Percentiles rank a stretch among this genome's conserved stretches.
These are phyloP conservation scores for Illadopsis cleaveri DNA, from an alignment of 2,113 vertebrate genomes.

Conservation along the genomic window DNA sequence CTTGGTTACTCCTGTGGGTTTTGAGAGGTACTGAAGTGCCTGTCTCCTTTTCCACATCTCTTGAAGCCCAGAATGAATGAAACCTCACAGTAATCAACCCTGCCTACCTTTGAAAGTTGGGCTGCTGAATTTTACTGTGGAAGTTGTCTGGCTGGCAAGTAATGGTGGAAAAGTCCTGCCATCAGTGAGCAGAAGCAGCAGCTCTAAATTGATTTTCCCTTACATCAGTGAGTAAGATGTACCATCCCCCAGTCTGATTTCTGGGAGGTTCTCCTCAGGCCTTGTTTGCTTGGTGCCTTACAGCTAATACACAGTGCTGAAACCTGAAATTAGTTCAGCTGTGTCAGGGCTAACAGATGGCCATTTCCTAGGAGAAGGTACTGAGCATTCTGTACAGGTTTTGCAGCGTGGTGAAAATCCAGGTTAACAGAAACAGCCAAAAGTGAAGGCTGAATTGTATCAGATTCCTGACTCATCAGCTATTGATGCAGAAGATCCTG, in stretches of 20 bases:
- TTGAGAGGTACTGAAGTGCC: neutral
- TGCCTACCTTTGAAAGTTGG: neutral
- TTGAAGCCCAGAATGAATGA: neutral
- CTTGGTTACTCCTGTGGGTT: fast-evolving
- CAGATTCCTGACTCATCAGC: constrained; percentile 19
- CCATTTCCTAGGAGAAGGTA: neutral
- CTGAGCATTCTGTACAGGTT: neutral
- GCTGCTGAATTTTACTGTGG: neutral
- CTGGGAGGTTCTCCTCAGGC: neutral
- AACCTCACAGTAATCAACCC: neutral
- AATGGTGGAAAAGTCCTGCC: neutral
- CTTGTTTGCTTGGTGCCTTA: neutral
- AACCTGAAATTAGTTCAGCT: neutral
- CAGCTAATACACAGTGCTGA: neutral
- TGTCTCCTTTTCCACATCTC: neutral
- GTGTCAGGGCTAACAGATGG: neutral
- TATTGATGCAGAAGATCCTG: constrained; percentile 30
- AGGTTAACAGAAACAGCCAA: constrained; percentile 4
- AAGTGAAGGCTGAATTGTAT: neutral
- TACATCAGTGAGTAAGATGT: neutral
- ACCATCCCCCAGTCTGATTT: neutral
- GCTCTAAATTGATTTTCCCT: neutral
- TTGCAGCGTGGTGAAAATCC: neutral
- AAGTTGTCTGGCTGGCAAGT: neutral
- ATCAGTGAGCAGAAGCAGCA: neutral